Evolutionary conservation across 1,140 invertebrate species (phyloP), one percentile per base, ranked within the genome.

Genomic region (Chelonus insularis): DNA sequence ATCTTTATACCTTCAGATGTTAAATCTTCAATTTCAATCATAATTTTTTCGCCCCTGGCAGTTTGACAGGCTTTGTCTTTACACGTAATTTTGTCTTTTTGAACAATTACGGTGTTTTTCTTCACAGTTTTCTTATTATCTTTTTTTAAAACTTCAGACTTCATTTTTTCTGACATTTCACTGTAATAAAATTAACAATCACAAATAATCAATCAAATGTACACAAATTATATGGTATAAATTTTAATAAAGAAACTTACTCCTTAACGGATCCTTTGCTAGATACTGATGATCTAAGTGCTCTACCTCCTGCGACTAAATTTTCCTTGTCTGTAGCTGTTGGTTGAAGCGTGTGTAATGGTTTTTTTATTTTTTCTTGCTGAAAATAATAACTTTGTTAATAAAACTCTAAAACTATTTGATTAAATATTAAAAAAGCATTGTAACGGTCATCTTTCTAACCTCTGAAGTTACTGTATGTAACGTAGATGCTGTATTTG

Each of bases 281-380:
- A 23, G 63, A 57, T 6, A 62, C 29, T 14, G 67, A 63, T 32
- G 74, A 74, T 56, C 73, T 74, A 1, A 78, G 56, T 9, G 64
- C 68, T 55, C 80, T 74, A 41, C 78, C 75, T 62, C 63, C 76
- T 67, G 86, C 86, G 68, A 86, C 86, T 64, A 89, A 80, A 72
- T 88, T 88, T 76, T 89, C 87, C 67, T 84, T 85, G 65, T 88
- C 84, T 9, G 74, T 82, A 48, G 86, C 85, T 39, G 84, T 76
- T 60, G 82, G 84, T 74, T 89, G 87, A 50, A 89, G 69, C 56
- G 82, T 83, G 76, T 86, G 87, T 14, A 88, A 80, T 43, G 85
- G 84, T 76, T 83, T 87, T 68, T 86, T 78, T 58, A 69, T 47
- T 68, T 76, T 81, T 62, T 74, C 74, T 74, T 78, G 67, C 59